These are phyloP conservation scores for Physocephala rufipes DNA, from an alignment of 2,888 invertebrate genomes.

Conservation along the genomic window DNA sequence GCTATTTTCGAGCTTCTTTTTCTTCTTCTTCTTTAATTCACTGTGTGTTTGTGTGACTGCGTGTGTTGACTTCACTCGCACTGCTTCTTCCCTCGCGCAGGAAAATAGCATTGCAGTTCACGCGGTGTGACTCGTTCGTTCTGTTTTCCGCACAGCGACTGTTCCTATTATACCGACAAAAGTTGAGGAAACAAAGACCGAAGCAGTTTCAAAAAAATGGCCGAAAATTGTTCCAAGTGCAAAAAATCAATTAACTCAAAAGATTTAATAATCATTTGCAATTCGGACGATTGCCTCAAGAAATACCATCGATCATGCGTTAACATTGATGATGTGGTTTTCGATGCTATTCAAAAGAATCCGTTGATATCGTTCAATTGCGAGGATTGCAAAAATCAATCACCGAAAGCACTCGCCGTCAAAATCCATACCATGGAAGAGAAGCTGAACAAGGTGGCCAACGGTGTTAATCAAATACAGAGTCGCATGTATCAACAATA, in stretches of 20 bases:
- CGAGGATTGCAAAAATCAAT: conserved; percentile 59
- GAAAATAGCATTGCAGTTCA: conserved; percentile 44
- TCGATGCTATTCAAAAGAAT: conserved; percentile 60
- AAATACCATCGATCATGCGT: conserved; percentile 60
- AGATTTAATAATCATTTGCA: conserved; percentile 57
- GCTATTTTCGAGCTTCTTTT: conserved; percentile 27
- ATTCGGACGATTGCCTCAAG: conserved; percentile 57
- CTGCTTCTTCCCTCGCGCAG: conserved; percentile 43
- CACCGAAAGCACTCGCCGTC: conserved; percentile 55
- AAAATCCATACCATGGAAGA: conserved; percentile 60
- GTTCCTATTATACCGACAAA: conserved; percentile 32
- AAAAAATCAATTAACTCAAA: conserved; percentile 59
- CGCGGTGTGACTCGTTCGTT: conserved; percentile 18
- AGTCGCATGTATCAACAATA: conserved; percentile 62
- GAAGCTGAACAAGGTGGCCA: conserved; percentile 60
- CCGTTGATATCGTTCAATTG: conserved; percentile 60
- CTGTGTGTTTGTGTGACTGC: conserved; percentile 12
- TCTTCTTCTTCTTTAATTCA: conserved; percentile 21
- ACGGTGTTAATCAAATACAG: conserved; percentile 60
- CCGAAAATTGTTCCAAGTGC: conserved; percentile 61
- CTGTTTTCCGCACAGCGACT: conserved; percentile 3
- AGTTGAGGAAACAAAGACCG: conserved; percentile 37
- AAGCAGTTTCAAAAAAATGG: conserved; percentile 53
- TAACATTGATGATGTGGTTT: conserved; percentile 58
- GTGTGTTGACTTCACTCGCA: conserved; percentile 43